These are phyloP conservation scores for Hystrix brachyura DNA, from an alignment of 2,113 vertebrate genomes.

Conservation along the genomic window DNA sequence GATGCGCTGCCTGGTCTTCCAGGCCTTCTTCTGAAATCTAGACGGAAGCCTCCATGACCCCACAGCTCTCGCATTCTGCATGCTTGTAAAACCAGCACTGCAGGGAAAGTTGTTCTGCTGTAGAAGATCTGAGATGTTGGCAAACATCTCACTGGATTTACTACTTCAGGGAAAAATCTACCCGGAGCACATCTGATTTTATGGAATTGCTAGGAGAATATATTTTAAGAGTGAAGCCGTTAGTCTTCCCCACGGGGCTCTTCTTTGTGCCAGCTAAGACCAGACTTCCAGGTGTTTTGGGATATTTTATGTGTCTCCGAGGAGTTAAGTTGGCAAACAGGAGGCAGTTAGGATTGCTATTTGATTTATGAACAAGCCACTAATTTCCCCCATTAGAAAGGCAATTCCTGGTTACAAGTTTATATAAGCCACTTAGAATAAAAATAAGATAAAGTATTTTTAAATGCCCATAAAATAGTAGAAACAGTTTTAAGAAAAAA, in stretches of 20 bases:
- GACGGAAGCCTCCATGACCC: background rate
- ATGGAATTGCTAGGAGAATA: background rate
- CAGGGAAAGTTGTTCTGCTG: background rate
- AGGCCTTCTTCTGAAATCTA: background rate
- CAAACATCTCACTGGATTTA: background rate
- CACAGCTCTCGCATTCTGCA: background rate
- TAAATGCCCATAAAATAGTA: background rate
- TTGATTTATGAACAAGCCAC: background rate
- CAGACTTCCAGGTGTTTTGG: background rate
- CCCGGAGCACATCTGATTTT: background rate
- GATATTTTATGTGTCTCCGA: background rate
- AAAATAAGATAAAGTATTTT: background rate
- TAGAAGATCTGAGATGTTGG: conserved; percentile 26
- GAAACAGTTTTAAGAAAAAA: background rate
- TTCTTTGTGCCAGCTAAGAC: background rate
- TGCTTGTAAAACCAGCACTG: no score
- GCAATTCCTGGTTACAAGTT: background rate
- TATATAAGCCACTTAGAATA: background rate
- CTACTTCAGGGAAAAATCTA: background rate
- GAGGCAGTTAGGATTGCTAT: background rate
- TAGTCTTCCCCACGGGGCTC: background rate
- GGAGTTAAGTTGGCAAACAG: background rate
- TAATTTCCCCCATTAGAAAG: background rate
- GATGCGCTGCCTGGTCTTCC: no score
- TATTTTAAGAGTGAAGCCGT: background rate